These are phyloP conservation scores for Caenorhabditis sinica DNA, from an alignment of 2,888 invertebrate genomes.

Conservation along the genomic window DNA sequence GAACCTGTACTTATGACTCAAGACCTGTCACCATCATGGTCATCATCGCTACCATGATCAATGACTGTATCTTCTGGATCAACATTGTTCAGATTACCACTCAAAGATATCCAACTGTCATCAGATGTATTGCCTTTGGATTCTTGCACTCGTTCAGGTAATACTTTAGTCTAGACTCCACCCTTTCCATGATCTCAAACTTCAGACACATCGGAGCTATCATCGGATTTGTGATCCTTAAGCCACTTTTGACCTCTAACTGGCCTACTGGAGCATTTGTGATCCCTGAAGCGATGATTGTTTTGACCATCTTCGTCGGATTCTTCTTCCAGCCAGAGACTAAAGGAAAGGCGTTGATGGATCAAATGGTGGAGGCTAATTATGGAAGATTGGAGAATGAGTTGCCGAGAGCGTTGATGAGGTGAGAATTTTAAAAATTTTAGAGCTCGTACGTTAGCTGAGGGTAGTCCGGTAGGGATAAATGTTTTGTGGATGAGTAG, in stretches of 20 bases:
- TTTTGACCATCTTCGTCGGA: conserved; percentile 77
- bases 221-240: conserved; percentile 76
- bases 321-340: conserved; percentile 81
- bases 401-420: conserved; percentile 77
- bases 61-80: conserved; percentile 81
- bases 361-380: conserved; percentile 80
- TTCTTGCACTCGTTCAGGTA: conserved; percentile 78
- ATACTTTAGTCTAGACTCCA: background rate
- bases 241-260: conserved; percentile 73
- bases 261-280: conserved; percentile 77
- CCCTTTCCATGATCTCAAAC: background rate
- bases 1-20: conserved; percentile 63
- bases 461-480: too few species aligned
- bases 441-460: too few species aligned
- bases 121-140: conserved; percentile 81
- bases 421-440: conserved; percentile 50
- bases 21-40: conserved; percentile 72
- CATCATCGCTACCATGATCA: conserved; percentile 78
- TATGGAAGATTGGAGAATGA: conserved; percentile 78
- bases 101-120: conserved; percentile 81
- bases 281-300: conserved; percentile 77
- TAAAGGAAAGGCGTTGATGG: conserved; percentile 79
- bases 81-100: conserved; percentile 81
- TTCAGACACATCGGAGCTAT: conserved; percentile 80
- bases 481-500: too few species aligned